These are phyloP conservation scores for Dufourea novaeangliae DNA, from an alignment of 1,140 invertebrate genomes.

Conservation along the genomic window DNA sequence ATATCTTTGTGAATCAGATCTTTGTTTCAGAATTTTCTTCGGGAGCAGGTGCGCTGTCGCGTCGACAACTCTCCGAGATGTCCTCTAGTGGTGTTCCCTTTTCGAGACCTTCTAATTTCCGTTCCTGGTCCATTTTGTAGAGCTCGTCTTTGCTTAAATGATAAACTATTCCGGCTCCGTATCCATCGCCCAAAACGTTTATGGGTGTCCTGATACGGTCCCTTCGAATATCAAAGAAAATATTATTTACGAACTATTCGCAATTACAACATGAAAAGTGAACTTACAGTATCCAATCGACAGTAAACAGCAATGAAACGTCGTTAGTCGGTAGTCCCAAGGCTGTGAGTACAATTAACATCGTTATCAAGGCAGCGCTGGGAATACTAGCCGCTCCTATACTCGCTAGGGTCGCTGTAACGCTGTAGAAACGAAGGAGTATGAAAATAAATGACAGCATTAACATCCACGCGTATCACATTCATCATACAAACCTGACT, in stretches of 20 bases:
- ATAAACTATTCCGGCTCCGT: slow-evolving; percentile 91
- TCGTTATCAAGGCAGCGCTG: slow-evolving; percentile 88
- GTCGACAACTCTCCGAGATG: slow-evolving; percentile 4
- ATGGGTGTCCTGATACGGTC: slow-evolving; percentile 89
- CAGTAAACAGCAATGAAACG: slow-evolving; percentile 87
- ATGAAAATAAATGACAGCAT: background rate
- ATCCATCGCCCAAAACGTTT: slow-evolving; percentile 91
- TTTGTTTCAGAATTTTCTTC: slow-evolving; percentile 63
- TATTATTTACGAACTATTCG: background rate
- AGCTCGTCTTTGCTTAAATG: slow-evolving; percentile 87
- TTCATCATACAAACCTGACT: slow-evolving; percentile 80
- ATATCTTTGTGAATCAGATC: slow-evolving; percentile 47
- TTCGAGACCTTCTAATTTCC: slow-evolving; percentile 73
- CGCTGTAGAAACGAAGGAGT: slow-evolving; percentile 76
- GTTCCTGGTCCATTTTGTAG: slow-evolving; percentile 79
- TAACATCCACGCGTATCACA: background rate
- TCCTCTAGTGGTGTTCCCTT: slow-evolving; percentile 53
- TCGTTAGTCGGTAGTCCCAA: slow-evolving; percentile 88
- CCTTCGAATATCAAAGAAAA: slow-evolving; percentile 62
- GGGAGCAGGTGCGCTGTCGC: background rate
- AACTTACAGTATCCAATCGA: slow-evolving; percentile 90
- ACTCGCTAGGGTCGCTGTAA: slow-evolving; percentile 89
- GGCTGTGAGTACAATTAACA: slow-evolving; percentile 89
- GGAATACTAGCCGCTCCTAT: slow-evolving; percentile 91
- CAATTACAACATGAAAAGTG: background rate